Evolutionary conservation across 1,140 invertebrate genomes (phyloP).

Genomic region (Heliconius hewitsoni): DNA sequence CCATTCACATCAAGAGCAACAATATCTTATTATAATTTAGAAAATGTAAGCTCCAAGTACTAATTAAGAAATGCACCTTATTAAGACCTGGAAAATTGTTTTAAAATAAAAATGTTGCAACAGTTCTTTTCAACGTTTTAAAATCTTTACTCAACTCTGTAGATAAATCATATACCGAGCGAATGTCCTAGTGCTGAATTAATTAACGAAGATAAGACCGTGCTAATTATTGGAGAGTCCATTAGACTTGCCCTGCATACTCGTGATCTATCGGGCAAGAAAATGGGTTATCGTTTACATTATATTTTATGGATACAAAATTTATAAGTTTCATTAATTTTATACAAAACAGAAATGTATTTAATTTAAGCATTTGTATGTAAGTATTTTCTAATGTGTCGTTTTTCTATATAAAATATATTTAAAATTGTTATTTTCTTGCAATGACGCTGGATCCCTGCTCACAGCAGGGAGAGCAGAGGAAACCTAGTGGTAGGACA

Average conservation of each 20-base stretch:
- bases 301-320: neutral
- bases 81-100: neutral
- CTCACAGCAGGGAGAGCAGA: too few species aligned
- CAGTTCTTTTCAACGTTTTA: neutral
- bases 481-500: too few species aligned
- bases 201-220: slow-evolving; percentile 50
- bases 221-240: slow-evolving; percentile 46
- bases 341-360: neutral
- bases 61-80: neutral
- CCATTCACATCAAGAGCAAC: too few species aligned
- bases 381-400: too few species aligned
- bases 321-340: neutral
- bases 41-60: too few species aligned
- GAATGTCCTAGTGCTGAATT: slow-evolving; percentile 41
- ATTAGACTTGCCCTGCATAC: slow-evolving; percentile 21
- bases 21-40: too few species aligned
- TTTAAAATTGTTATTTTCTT: too few species aligned
- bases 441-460: too few species aligned
- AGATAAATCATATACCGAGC: slow-evolving; percentile 21
- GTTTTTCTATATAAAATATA: too few species aligned
- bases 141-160: slow-evolving; percentile 15
- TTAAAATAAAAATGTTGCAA: neutral
- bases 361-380: too few species aligned
- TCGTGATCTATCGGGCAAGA: neutral
- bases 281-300: slow-evolving; percentile 29